Evolutionary conservation across 2,888 invertebrate genomes (phyloP), one percentile per base, ranked within the genome.

Genomic region (Agonum fuliginosum): DNA sequence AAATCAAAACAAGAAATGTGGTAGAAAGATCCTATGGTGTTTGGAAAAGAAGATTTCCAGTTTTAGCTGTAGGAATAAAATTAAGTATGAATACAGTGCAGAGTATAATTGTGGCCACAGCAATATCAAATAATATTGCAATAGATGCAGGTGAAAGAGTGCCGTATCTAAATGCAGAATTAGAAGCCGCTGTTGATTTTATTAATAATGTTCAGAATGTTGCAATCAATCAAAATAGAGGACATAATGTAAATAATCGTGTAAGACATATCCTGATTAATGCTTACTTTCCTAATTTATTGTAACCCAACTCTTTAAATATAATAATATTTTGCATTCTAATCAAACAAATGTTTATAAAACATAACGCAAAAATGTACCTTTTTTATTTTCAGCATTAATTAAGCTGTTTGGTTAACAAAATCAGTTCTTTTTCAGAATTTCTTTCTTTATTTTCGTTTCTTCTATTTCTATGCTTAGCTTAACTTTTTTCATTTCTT

Each of bases 21-120:
- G 37, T 82, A 10, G 82, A 83, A 79, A 65, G 83, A 54, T 80
- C 73, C 14, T 83, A 81, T 82, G 82, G 83, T 8, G 78, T 83
- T 12, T 77, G 78, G 46, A 83, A 84, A 76, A 69, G 81, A 71
- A 20, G 83, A 67, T 83, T 84, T 80, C 83, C 84, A 27, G 79
- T 81, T 12, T 78, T 84, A 41, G 80, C 82, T 14, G 22, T 82
- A 22, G 84, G 83, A 19, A 79, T 84, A 27, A 20, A 82, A 6
- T 34, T 82, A 4, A 79, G 12, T 41, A 41, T 41, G 8, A 41
- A 41, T 41, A 41, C 37, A 41, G 37, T 41, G 4, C 37, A 41
- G 12, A 41, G 41, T n/a, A n/a, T n/a, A n/a, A n/a, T n/a, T n/a
- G n/a, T n/a, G n/a, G n/a, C 41, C 10, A 81, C 46, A 17, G 46